phyloP scores from a whole-genome alignment of 1,140 invertebrate species.

The Drosophila sulfurigaster region DNA sequence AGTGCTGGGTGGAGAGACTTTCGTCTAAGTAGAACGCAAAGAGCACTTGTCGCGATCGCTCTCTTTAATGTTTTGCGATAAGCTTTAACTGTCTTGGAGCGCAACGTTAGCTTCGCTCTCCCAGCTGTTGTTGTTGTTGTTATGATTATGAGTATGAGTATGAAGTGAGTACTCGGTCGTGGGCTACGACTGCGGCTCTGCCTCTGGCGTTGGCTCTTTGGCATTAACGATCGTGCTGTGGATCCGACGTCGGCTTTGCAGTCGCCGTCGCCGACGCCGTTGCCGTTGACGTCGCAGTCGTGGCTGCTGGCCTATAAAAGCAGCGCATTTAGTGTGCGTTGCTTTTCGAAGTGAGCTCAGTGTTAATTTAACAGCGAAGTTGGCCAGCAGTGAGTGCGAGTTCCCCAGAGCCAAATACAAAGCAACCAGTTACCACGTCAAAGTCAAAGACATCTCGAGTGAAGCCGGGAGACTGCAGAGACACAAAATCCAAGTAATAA shows the following conservation, averaged over 20 bases:
- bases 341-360: constrained; percentile 79
- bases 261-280: constrained; percentile 1
- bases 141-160: constrained; percentile 5
- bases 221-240: constrained; percentile 70
- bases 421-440: constrained; percentile 56
- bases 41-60: constrained; percentile 9
- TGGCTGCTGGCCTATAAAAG: constrained; percentile 71
- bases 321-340: constrained; percentile 71
- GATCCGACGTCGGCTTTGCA: constrained; percentile 24
- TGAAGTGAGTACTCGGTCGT: constrained; percentile 5
- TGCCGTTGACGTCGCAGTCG: not conserved
- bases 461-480: constrained; percentile 24
- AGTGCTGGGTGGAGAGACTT: constrained; percentile 3
- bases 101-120: constrained; percentile 12
- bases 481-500: constrained; percentile 37
- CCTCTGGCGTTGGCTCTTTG: constrained; percentile 51
- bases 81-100: constrained; percentile 36
- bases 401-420: constrained; percentile 15
- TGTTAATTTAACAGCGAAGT: constrained; percentile 71
- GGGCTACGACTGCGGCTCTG: constrained; percentile 6
- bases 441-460: constrained; percentile 35
- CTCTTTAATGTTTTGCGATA: constrained; percentile 34
- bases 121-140: not conserved
- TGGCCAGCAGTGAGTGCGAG: constrained; percentile 57
- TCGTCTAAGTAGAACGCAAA: constrained; percentile 13